These are phyloP conservation scores for Lasioglossum villosulum DNA, from an alignment of 2,888 invertebrate species.

Conservation along the genomic window DNA sequence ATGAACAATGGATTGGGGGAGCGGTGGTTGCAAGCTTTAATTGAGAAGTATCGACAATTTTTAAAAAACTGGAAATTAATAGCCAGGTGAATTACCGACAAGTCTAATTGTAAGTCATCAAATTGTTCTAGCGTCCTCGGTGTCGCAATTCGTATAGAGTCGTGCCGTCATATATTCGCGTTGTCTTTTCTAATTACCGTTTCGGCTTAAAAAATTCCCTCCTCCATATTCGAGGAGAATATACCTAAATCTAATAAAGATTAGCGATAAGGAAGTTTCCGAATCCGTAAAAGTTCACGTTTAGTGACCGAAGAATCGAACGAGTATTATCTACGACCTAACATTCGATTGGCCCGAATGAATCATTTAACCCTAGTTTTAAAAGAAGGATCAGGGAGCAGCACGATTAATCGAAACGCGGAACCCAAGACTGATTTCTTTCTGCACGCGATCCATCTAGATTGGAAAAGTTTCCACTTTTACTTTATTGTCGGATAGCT, in stretches of 20 bases:
- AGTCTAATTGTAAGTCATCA: too few species aligned
- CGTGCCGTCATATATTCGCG: background rate
- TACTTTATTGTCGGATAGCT: constrained; percentile 63
- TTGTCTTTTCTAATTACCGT: background rate
- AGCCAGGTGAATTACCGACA: too few species aligned
- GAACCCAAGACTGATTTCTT: constrained; percentile 76
- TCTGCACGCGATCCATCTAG: constrained; percentile 75
- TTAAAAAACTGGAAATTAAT: background rate
- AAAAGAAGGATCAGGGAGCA: constrained; percentile 40
- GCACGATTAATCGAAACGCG: constrained; percentile 66
- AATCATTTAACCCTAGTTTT: constrained; percentile 60
- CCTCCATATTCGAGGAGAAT: background rate
- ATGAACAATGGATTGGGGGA: background rate
- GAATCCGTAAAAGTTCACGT: constrained; percentile 26
- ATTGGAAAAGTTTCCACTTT: constrained; percentile 79
- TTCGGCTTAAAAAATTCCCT: background rate
- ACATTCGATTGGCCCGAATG: constrained; percentile 52
- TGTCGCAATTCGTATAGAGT: too few species aligned
- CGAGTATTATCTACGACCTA: constrained; percentile 38
- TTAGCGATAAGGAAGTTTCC: constrained; percentile 12
- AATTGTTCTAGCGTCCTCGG: too few species aligned
- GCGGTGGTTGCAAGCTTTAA: too few species aligned
- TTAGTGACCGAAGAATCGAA: background rate
- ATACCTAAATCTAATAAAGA: background rate
- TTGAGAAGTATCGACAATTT: background rate